These are phyloP conservation scores for Stomatorhinus walkeri DNA, from an alignment of 2,797 vertebrate genomes.

Conservation along the genomic window DNA sequence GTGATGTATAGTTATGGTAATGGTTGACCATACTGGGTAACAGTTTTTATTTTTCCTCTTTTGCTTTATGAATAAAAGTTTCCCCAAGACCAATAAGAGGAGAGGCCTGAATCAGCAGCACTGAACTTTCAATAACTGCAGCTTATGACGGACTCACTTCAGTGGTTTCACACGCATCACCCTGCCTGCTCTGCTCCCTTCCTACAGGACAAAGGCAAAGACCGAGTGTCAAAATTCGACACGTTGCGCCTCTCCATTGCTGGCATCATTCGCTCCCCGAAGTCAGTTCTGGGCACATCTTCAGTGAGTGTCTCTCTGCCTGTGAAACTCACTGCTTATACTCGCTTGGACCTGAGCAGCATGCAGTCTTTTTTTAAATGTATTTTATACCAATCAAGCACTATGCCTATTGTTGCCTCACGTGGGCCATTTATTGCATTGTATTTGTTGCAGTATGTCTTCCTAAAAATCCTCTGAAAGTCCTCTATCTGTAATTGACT, in stretches of 20 bases:
- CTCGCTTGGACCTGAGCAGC: not conserved
- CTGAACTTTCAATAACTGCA: not conserved
- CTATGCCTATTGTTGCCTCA: not conserved
- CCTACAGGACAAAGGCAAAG: conserved; percentile 78
- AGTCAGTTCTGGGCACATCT: conserved; percentile 76
- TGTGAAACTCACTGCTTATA: not conserved
- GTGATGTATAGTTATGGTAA: not conserved
- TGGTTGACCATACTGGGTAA: not conserved
- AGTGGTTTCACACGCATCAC: not conserved
- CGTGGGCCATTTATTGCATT: not conserved
- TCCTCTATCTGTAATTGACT: not conserved
- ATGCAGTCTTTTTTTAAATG: not conserved
- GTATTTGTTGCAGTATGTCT: not conserved
- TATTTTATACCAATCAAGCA: not conserved
- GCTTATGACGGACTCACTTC: not conserved
- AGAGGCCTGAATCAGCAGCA: not conserved
- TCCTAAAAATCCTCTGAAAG: not conserved
- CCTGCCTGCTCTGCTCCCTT: not conserved
- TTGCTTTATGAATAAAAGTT: not conserved
- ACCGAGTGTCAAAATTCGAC: conserved; percentile 83
- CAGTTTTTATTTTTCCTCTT: not conserved
- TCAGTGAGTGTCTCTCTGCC: conserved; percentile 64
- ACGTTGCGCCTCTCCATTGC: conserved; percentile 93
- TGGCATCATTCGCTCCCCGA: conserved; percentile 88
- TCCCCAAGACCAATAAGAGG: not conserved